These are phyloP conservation scores for Muntiacus reevesi DNA, from an alignment of 2,113 vertebrate species.

Conservation along the genomic window DNA sequence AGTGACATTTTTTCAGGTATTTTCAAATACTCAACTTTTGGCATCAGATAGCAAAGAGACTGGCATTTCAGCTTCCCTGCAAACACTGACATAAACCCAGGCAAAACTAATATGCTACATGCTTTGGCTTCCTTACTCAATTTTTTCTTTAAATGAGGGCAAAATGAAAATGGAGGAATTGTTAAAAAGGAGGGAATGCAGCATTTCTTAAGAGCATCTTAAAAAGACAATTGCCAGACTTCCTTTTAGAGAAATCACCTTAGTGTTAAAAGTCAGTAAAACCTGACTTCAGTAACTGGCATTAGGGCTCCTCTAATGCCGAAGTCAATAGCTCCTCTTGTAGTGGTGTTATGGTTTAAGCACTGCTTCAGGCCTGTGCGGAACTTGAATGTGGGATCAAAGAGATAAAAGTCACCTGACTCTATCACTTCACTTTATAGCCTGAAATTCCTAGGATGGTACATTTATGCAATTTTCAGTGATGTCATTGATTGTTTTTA, in stretches of 20 bases:
- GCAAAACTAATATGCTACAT: background rate
- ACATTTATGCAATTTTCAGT: slow-evolving; percentile 56
- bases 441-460: slow-evolving; percentile 55
- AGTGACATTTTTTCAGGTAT: background rate
- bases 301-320: slow-evolving; percentile 56
- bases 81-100: background rate
- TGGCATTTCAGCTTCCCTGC: background rate
- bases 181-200: background rate
- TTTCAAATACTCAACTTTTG: background rate
- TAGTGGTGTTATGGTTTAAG: slow-evolving; percentile 68
- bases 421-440: slow-evolving; percentile 59
- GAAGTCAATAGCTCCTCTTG: slow-evolving; percentile 75
- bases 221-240: background rate
- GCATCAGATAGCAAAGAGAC: background rate
- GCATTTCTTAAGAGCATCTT: background rate
- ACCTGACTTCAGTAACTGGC: slow-evolving; percentile 47
- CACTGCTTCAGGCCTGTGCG: slow-evolving; percentile 61
- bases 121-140: background rate
- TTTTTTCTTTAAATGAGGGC: background rate
- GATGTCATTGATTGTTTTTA: slow-evolving; percentile 73
- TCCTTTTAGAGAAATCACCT: slow-evolving; percentile 48
- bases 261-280: slow-evolving; percentile 65
- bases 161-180: background rate
- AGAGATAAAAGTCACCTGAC: slow-evolving; percentile 71
- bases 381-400: slow-evolving; percentile 70